A percentile compares a stretch with the other conserved stretches of the same genome.
Evolutionary conservation across 2,888 invertebrate species (phyloP).

Genomic region (Dione juno): DNA sequence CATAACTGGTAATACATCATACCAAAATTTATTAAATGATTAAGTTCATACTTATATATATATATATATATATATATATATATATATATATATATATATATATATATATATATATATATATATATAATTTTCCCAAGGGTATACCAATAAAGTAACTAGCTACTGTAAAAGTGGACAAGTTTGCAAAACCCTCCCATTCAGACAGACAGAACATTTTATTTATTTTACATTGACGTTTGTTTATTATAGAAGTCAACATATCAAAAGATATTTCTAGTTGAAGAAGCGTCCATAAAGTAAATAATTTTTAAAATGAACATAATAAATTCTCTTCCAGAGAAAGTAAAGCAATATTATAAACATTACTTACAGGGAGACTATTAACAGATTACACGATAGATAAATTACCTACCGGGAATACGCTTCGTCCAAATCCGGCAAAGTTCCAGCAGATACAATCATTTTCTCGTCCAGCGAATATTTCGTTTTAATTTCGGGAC

Average conservation of each 20-base stretch:
- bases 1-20: too few relatives aligned
- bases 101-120: too few relatives aligned
- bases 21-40: too few relatives aligned
- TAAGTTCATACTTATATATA: too few relatives aligned
- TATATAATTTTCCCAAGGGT: conserved; percentile 10
- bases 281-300: neutral
- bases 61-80: too few relatives aligned
- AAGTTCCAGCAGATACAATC: conserved; percentile 93
- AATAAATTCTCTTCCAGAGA: too few relatives aligned
- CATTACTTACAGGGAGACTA: too few relatives aligned
- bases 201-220: too few relatives aligned
- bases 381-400: neutral
- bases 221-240: neutral
- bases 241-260: neutral
- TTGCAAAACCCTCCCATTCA: too few relatives aligned
- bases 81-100: too few relatives aligned
- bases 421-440: conserved; percentile 94
- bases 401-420: conserved; percentile 87
- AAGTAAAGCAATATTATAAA: too few relatives aligned
- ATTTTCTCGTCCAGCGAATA: conserved; percentile 90
- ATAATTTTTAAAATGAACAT: too few relatives aligned
- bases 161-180: neutral
- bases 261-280: neutral
- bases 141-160: neutral
- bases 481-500: conserved; percentile 87